Base-by-base conservation (phyloP, 2,888 invertebrate genomes). In the Macaria notata region DNA sequence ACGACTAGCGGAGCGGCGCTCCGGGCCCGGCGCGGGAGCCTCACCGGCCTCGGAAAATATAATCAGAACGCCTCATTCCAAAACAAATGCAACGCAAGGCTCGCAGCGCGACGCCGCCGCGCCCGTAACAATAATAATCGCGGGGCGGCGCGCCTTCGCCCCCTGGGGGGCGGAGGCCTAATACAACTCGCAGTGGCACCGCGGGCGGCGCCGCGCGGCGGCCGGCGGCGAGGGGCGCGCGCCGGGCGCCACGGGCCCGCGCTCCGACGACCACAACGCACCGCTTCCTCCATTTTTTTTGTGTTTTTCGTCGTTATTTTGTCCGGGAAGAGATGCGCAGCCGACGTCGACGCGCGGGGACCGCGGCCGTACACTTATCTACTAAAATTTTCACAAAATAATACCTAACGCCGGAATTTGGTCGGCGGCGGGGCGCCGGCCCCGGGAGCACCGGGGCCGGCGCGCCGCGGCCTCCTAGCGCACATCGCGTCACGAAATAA, bases 311-410 rank as follows among this genome's bases (percentile, higher is more conserved):
- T 81, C 80, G 44, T 76, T 54, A 68, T 86, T 88, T 88, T 83
- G 70, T 63, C 56, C 54, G 50, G 61, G 61, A 68, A 70, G 66
- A 60, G 71, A 69, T 66, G 63, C 46, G 63, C 62, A 66, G 62
- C 62, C 62, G 67, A 62, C 49, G 63, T 64, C 69, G 64, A 62
- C 63, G 66, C 62, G 64, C 63, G 64, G 62, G 68, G 70, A 62
- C 65, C 72, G 66, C 70, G 75, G 69, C 73, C 74, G 79, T 78
- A 74, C 78, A 77, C 90, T 88, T 90, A 89, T 63, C 84, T 86
- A 89, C 89, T 89, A 90, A 88, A 89, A 88, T 89, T 90, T 89
- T 88, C 87, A 83, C 86, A 89, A 89, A 90, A 89, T 90, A 90
- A 90, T 90, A 90, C 88, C 90, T 88, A 88, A 87, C 87, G 87